Evolutionary conservation across 2,113 vertebrate species (phyloP).

Genomic region (Pygathrix nemaeus): DNA sequence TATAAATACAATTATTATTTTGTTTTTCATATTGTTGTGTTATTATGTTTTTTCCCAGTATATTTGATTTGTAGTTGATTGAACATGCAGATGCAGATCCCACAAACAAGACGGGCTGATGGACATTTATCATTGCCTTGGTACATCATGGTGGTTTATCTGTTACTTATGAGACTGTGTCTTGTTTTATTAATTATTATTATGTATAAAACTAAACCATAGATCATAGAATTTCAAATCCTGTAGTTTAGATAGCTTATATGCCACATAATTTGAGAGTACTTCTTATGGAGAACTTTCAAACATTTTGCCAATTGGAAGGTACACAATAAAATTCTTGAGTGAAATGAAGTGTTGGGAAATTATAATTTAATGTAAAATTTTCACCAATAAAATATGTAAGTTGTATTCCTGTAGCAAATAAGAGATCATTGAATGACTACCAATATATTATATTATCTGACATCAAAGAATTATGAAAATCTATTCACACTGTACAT

Average conservation of each 20-base stretch:
- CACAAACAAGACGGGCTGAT: neutral
- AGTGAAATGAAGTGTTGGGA: neutral
- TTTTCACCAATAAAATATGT: conserved; percentile 21
- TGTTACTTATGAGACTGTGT: neutral
- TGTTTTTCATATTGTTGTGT: neutral
- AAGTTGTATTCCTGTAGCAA: neutral
- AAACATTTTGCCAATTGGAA: conserved; percentile 39
- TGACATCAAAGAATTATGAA: conserved; percentile 40
- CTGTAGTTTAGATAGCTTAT: neutral
- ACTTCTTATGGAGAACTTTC: neutral
- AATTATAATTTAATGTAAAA: conserved; percentile 12
- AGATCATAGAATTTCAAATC: neutral
- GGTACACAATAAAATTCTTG: neutral
- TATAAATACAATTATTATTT: neutral
- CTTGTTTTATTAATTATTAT: conserved; percentile 19
- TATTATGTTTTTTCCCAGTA: neutral
- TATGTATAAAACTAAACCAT: neutral
- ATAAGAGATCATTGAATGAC: neutral
- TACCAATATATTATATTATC: conserved; percentile 26
- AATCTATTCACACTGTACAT: neutral
- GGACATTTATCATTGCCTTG: neutral
- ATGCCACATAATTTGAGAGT: neutral
- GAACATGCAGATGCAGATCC: neutral
- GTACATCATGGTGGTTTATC: neutral
- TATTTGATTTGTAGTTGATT: neutral